A percentile compares a stretch with the other conserved stretches of the same genome.
Evolutionary conservation across 2,888 invertebrate genomes (phyloP).

Genomic region (Mellilla xanthometata): DNA sequence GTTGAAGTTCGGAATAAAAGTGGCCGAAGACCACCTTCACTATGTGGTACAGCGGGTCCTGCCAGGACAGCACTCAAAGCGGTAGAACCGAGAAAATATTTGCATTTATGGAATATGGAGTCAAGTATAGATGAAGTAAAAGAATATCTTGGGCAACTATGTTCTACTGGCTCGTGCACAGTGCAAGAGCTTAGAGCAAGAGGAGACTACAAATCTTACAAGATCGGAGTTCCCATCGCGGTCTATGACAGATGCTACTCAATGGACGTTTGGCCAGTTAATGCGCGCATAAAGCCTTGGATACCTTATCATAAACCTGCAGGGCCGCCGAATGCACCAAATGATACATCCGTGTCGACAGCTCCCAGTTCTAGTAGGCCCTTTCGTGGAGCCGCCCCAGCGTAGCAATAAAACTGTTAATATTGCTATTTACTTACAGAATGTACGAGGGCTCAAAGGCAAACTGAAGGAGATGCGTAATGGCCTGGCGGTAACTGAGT

Average conservation of each 20-base stretch:
- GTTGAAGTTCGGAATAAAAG: not conserved
- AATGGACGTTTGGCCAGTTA: not conserved
- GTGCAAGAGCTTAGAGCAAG: not conserved
- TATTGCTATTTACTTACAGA: not conserved
- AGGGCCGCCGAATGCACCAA: no score
- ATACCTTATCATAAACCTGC: not conserved
- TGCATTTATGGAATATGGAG: not conserved
- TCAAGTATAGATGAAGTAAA: not conserved
- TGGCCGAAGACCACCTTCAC: not conserved
- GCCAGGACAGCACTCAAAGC: not conserved
- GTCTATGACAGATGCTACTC: not conserved
- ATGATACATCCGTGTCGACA: not conserved
- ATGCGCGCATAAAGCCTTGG: constrained; percentile 4
- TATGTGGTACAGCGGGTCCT: not conserved
- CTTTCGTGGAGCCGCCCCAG: not conserved
- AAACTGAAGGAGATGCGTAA: not conserved
- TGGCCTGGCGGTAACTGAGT: not conserved
- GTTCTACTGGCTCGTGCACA: not conserved
- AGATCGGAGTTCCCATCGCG: not conserved
- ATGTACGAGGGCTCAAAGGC: not conserved
- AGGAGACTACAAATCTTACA: no score
- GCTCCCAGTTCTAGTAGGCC: not conserved
- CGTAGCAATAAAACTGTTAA: not conserved
- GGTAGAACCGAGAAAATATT: not conserved
- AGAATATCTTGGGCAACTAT: not conserved